phyloP scores from a whole-genome alignment of 2,888 invertebrate genomes.

The Campaea margaritaria region DNA sequence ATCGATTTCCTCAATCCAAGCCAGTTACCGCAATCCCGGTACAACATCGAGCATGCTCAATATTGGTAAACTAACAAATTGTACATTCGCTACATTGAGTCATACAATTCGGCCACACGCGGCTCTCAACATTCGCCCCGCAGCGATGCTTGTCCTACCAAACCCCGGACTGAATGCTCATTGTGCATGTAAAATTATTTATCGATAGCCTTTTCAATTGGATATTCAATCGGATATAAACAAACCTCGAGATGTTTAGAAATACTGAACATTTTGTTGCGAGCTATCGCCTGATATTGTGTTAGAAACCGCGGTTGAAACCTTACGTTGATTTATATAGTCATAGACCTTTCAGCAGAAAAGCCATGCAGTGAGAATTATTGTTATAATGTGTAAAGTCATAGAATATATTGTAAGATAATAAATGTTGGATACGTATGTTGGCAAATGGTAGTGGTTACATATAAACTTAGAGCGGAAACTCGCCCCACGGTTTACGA shows the following conservation, averaged over 20 bases:
- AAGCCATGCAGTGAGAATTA: constrained; percentile 31
- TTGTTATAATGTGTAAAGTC: not conserved
- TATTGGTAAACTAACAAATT: constrained; percentile 41
- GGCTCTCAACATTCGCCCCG: constrained; percentile 57
- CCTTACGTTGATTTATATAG: constrained; percentile 20
- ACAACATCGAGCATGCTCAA: constrained; percentile 12
- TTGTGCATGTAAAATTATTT: constrained; percentile 65
- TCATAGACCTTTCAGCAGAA: constrained; percentile 22
- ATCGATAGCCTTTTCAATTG: constrained; percentile 70
- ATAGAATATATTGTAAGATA: too few species aligned
- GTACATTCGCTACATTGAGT: constrained; percentile 34
- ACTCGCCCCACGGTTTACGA: too few species aligned
- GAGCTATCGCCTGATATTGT: constrained; percentile 16
- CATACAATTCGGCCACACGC: constrained; percentile 64
- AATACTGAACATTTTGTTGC: constrained; percentile 28
- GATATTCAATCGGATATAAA: constrained; percentile 38
- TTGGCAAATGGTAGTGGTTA: too few species aligned
- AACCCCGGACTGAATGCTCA: constrained; percentile 59
- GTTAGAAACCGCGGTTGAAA: constrained; percentile 20
- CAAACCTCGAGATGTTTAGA: constrained; percentile 32
- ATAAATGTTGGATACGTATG: too few species aligned
- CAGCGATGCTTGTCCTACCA: constrained; percentile 53
- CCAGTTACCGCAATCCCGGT: constrained; percentile 1
- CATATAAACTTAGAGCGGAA: too few species aligned
- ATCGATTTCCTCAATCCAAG: not conserved